Percentiles rank a stretch among this genome's conserved stretches.
phyloP scores from a whole-genome alignment of 2,888 invertebrate genomes.

The Nemapogon koenigi region DNA sequence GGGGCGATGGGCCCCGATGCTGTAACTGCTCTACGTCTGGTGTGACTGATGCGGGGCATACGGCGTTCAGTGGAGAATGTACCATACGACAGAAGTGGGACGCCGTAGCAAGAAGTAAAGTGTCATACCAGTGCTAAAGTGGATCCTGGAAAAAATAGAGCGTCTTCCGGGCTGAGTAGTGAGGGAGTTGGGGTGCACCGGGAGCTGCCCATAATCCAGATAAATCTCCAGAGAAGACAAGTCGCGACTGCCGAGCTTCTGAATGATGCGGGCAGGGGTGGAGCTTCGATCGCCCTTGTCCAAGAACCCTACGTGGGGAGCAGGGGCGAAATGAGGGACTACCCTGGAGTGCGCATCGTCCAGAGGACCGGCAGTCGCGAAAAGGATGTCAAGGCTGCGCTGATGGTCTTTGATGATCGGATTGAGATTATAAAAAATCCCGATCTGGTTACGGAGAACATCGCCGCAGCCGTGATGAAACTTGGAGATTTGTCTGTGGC shows the following conservation, averaged over 20 bases:
- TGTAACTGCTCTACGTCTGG: neutral
- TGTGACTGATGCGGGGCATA: neutral
- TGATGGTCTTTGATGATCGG: slow-evolving; percentile 10
- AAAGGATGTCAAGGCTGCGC: slow-evolving; percentile 9
- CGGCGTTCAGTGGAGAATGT: neutral
- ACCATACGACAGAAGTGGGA: neutral
- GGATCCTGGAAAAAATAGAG: neutral
- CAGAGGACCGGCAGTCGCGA: neutral
- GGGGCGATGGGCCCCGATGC: neutral
- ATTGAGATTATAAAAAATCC: slow-evolving; percentile 6
- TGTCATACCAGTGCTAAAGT: slow-evolving; percentile 1
- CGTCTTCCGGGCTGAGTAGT: neutral
- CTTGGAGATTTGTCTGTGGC: slow-evolving; percentile 1
- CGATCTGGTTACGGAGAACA: slow-evolving; percentile 5
- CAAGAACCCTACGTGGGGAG: slow-evolving; percentile 1
- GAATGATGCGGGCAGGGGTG: neutral
- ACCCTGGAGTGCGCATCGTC: neutral
- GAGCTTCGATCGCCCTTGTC: neutral
- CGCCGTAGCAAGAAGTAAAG: neutral
- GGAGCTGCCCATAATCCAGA: neutral
- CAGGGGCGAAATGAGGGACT: neutral
- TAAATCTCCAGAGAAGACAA: neutral
- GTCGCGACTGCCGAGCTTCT: neutral
- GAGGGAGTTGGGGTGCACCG: too few species aligned
- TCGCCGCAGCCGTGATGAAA: slow-evolving; percentile 2